phyloP scores from a whole-genome alignment of 2,113 vertebrate genomes.

The Gopherus flavomarginatus region DNA sequence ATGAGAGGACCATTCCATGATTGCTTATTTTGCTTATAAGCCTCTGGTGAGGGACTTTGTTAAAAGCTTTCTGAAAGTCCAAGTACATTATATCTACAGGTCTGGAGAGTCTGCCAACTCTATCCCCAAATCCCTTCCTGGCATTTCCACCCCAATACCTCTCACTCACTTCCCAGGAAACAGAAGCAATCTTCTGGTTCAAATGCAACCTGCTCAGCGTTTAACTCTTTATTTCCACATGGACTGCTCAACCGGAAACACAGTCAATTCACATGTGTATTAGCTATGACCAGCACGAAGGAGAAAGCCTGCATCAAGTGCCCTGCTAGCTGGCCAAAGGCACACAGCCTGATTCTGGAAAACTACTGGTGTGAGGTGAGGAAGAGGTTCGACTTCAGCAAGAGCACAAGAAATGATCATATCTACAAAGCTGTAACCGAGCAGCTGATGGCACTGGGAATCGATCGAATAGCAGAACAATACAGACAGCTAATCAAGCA shows the following conservation, averaged over 20 bases:
- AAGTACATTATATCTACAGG: not conserved
- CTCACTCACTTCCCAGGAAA: not conserved
- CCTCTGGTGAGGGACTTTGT: not conserved
- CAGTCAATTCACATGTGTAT: not conserved
- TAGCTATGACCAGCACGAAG: not conserved
- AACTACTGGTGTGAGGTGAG: not conserved
- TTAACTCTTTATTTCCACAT: not conserved
- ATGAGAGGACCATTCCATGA: not conserved
- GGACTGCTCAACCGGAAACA: not conserved
- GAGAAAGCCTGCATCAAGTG: not conserved
- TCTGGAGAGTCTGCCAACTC: not conserved
- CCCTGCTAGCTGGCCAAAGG: not conserved
- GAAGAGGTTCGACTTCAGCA: not conserved
- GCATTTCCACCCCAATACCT: not conserved
- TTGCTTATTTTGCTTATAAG: not conserved
- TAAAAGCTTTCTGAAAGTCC: not conserved
- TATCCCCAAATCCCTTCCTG: not conserved
- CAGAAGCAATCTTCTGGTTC: not conserved
- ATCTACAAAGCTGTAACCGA: not conserved
- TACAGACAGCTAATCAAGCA: not conserved
- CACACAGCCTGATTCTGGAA: not conserved
- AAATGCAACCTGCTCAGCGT: not conserved
- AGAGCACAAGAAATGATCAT: not conserved
- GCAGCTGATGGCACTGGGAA: not conserved
- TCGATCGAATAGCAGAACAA: not conserved